Evolutionary conservation across 1,140 invertebrate genomes (phyloP), one percentile per base, ranked within the genome.

Genomic region (Akabosia matsudoensis): DNA sequence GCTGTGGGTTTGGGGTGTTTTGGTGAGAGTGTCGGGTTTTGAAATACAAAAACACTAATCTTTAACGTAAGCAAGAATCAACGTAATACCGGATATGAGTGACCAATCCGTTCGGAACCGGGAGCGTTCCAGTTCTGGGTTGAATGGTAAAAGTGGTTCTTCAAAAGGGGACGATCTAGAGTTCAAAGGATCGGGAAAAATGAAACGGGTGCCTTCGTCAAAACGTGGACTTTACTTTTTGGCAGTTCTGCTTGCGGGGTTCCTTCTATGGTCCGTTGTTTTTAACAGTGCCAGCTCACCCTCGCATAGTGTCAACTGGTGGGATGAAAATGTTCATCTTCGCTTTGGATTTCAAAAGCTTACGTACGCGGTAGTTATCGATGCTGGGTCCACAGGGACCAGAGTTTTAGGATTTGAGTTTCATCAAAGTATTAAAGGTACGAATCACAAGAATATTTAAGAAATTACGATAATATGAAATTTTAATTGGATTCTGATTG

Each of bases 351-450:
- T 91, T 81, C 87, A 90, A 83, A 89, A 91, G 76, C 88, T 90
- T 31, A 91, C 93, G 74, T 92, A 96, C 87, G 94, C 93, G 0
- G 92, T 97, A n/a, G 91, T 98, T 56, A 94, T 98, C 76, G 97
- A 99, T 87, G 96, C 96, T 0, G 97, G 97, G 16, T 97, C 94
- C 28, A 98, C 97, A 0, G 97, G 96, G 0, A 94, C 94, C 67
- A 89, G 97, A 76, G 90, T 98, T 14, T 87, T 97, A 79, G 92
- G 95, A 0, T 98, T 95, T 83, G 91, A 91, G 78, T 98, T 98
- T 85, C 90, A 92, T 82, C 88, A 90, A 79, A 91, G 91, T 4
- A 87, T 88, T 79, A 84, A 88, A 84, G 88, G 90, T 90, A 82
- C 82, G 3, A 14, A 18, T 70, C 31, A 7, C 28, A 30, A 64